Evolutionary conservation across 2,888 invertebrate species (phyloP).

Genomic region (Euphydryas editha): DNA sequence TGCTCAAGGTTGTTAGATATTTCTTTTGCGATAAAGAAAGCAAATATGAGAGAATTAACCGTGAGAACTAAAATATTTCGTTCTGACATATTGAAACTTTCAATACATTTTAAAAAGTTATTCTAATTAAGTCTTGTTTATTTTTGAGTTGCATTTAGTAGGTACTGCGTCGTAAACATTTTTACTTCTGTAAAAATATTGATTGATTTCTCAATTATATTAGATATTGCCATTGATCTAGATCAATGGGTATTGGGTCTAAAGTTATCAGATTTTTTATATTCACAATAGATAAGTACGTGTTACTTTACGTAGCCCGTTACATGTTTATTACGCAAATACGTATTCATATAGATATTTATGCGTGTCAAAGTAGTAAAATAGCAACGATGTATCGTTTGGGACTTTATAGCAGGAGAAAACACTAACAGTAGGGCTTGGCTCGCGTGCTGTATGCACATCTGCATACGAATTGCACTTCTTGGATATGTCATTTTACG

Average conservation of each 20-base stretch:
- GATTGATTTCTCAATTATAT: too few species aligned
- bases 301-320: too few species aligned
- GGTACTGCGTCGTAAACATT: neutral
- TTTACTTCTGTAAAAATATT: neutral
- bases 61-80: neutral
- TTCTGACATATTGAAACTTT: conserved; percentile 1
- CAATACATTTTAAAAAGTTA: neutral
- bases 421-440: conserved; percentile 37
- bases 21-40: neutral
- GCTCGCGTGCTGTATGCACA: conserved; percentile 55
- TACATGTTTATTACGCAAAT: too few species aligned
- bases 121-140: neutral
- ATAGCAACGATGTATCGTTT: conserved; percentile 11
- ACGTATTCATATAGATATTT: neutral
- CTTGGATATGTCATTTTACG: conserved; percentile 53
- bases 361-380: conserved; percentile 16
- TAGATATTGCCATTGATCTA: too few species aligned
- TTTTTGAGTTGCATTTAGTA: neutral
- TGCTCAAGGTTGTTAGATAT: conserved; percentile 6
- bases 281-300: too few species aligned
- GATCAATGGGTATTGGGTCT: too few species aligned
- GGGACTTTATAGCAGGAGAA: conserved; percentile 16
- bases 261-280: too few species aligned
- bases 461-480: conserved; percentile 67
- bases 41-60: neutral